Percentiles rank a stretch among this genome's conserved stretches.
Evolutionary conservation across 2,888 invertebrate genomes (phyloP).

Genomic region (Apodemia zela): DNA sequence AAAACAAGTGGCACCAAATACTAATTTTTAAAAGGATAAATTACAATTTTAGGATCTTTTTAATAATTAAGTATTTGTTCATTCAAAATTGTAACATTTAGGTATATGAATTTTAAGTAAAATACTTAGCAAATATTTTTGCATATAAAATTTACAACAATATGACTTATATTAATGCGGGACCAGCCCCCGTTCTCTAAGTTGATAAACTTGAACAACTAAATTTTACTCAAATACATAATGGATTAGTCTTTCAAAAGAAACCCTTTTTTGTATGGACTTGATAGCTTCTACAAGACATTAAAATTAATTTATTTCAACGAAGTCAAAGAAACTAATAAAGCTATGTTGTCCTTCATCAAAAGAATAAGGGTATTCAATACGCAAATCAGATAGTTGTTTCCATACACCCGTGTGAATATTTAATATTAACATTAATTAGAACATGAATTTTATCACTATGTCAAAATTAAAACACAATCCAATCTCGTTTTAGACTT

Average conservation of each 20-base stretch:
- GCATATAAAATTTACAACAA: constrained; percentile 71
- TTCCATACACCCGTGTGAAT: not conserved
- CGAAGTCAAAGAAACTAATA: not conserved
- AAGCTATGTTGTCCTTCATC: not conserved
- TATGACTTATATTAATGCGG: constrained; percentile 53
- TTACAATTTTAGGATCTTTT: not conserved
- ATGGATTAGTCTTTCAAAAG: not conserved
- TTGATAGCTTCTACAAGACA: no score
- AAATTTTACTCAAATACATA: not conserved
- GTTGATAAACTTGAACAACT: constrained; percentile 34
- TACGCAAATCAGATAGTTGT: not conserved
- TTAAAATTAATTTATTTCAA: not conserved
- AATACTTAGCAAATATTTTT: constrained; percentile 38
- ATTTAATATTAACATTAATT: not conserved
- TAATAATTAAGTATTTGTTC: constrained; percentile 1
- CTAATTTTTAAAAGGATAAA: not conserved
- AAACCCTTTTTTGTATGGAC: not conserved
- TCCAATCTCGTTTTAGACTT: not conserved
- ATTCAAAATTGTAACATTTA: constrained; percentile 13
- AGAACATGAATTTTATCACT: not conserved
- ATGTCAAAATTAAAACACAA: not conserved
- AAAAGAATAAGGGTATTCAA: not conserved
- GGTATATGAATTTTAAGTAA: constrained; percentile 4
- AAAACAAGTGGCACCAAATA: not conserved
- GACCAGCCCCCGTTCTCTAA: constrained; percentile 67